Evolutionary conservation across 2,888 invertebrate genomes (phyloP), one percentile per base, ranked within the genome.

Genomic region (Protodeltote pygarga): DNA sequence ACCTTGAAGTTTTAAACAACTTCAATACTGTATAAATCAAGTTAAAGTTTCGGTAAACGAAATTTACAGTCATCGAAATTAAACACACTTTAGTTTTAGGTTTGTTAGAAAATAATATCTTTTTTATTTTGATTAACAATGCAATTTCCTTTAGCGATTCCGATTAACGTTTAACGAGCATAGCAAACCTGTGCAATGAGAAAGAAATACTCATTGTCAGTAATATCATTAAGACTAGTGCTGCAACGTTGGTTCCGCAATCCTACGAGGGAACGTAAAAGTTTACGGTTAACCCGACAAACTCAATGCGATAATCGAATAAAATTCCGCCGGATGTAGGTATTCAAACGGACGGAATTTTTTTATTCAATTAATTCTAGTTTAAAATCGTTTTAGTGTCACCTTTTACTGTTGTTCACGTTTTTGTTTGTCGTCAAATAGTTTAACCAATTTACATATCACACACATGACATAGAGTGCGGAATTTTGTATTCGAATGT

Each of bases 211-310:
- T 47, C 29, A n/a, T n/a, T n/a, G n/a, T n/a, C n/a, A 23, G 60
- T 70, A 70, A 69, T 71, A 64, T 58, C 65, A 69, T 74, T 75
- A 69, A 59, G 54, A 70, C 64, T 70, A 71, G 58, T 66, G 66
- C 67, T 58, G 65, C 51, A 65, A 60, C 53, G 31, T 41, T 31
- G 23, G 48, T 44, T 62, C 55, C 50, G 57, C 70, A 74, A 76
- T 75, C 60, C 61, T 53, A 47, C 48, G 31, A 46, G 46, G 39
- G 60, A 34, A 59, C 73, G 65, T 79, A 74, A 81, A 80, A 79
- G 59, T 77, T 75, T 72, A 81, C 66, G 66, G 65, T 67, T 57
- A 59, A 54, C 65, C 59, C 53, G 58, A 46, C 52, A 54, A 63
- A 59, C 47, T 50, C 54, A 50, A 15, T 49, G 52, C 39, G 52